Conservation (phyloP, 1,140 invertebrate genomes). For the Anthonomus grandis region DNA sequence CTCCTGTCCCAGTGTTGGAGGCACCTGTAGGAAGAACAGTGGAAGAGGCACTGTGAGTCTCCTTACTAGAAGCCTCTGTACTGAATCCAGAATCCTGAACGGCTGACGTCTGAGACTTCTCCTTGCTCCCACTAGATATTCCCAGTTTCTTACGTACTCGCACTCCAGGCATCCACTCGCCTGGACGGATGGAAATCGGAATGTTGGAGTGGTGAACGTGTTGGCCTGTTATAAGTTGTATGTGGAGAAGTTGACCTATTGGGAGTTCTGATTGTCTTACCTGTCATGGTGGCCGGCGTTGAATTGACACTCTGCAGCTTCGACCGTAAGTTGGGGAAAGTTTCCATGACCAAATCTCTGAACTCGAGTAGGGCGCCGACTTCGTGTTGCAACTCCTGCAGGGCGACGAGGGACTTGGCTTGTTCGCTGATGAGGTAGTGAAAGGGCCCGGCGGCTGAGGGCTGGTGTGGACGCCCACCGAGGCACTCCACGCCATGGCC, state of each 20-base stretch:
- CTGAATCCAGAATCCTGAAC: slow-evolving; percentile 84
- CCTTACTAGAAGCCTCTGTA: slow-evolving; percentile 75
- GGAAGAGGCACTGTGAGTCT: slow-evolving; percentile 62
- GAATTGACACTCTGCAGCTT: slow-evolving; percentile 63
- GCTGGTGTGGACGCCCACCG: slow-evolving; percentile 56
- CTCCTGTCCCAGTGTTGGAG: slow-evolving; percentile 40
- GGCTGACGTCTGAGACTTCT: slow-evolving; percentile 50
- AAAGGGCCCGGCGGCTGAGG: slow-evolving; percentile 62
- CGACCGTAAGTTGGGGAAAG: slow-evolving; percentile 80
- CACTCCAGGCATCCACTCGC: slow-evolving; percentile 73
- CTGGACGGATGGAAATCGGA: slow-evolving; percentile 49
- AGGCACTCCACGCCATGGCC: slow-evolving; percentile 69
- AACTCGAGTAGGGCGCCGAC: slow-evolving; percentile 84
- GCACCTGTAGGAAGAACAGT: slow-evolving; percentile 52
- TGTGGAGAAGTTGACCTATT: background rate
- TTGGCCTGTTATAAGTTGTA: slow-evolving; percentile 15
- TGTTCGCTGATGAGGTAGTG: slow-evolving; percentile 78
- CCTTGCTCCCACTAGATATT: slow-evolving; percentile 52
- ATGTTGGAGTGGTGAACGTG: slow-evolving; percentile 38
- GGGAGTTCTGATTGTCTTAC: background rate
- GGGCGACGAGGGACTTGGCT: slow-evolving; percentile 72
- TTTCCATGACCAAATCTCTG: slow-evolving; percentile 86
- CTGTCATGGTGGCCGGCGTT: slow-evolving; percentile 48
- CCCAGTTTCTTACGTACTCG: slow-evolving; percentile 67
- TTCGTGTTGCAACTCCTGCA: slow-evolving; percentile 85